These are phyloP conservation scores for Leptinotarsa texana DNA, from an alignment of 1,140 invertebrate genomes.

Conservation along the genomic window DNA sequence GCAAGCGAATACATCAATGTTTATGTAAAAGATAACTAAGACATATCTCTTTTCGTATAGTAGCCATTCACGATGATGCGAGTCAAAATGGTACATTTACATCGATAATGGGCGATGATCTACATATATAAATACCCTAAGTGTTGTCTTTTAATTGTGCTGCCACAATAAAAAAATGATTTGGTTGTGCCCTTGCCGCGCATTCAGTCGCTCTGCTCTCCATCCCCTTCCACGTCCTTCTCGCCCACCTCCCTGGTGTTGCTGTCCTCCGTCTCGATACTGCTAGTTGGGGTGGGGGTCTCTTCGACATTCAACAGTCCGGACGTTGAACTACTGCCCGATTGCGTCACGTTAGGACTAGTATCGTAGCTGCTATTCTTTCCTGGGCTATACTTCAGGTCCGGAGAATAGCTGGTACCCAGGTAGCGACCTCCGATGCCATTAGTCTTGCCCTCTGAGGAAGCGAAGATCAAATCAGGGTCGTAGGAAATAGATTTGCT, in stretches of 20 bases:
- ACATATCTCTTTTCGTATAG: conserved; percentile 11
- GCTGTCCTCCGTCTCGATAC: conserved; percentile 65
- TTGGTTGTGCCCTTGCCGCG: conserved; percentile 43
- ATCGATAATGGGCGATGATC: conserved; percentile 32
- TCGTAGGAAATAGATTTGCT: conserved; percentile 43
- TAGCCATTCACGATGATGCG: conserved; percentile 21
- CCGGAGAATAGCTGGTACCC: conserved; percentile 39
- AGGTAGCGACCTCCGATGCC: conserved; percentile 47
- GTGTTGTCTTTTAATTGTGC: conserved; percentile 46
- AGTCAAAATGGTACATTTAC: conserved; percentile 35
- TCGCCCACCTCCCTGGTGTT: conserved; percentile 61
- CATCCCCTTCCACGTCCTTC: conserved; percentile 63
- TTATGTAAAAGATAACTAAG: conserved; percentile 21
- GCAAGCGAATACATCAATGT: conserved; percentile 49
- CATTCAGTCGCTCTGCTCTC: conserved; percentile 63
- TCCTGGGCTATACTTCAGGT: conserved; percentile 47
- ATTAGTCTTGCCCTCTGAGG: conserved; percentile 41
- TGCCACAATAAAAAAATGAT: conserved; percentile 46
- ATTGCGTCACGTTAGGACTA: conserved; percentile 39
- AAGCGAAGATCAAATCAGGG: conserved; percentile 34
- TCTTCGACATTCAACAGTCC: conserved; percentile 54
- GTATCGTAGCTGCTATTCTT: conserved; percentile 39
- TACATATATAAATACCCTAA: conserved; percentile 35
- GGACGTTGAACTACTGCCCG: conserved; percentile 33
- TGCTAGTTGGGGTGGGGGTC: conserved; percentile 64